A percentile compares a stretch with the other conserved stretches of the same genome.
Conservation (phyloP, 2,888 invertebrate species). For the Asteroscopus sphinx region DNA sequence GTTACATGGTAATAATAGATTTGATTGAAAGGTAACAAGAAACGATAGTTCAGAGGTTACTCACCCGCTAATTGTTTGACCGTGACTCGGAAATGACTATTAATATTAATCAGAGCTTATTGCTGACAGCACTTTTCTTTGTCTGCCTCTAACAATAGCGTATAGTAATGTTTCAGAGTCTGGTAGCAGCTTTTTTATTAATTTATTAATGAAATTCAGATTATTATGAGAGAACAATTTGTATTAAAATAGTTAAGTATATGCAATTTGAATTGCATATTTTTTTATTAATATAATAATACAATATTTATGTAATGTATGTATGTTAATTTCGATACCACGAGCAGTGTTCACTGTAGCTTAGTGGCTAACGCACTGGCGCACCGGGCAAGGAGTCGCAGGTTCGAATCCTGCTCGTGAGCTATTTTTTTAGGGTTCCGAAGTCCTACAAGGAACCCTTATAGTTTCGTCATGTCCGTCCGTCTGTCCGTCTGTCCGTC, state of each 20-base stretch:
- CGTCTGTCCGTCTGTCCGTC: no score
- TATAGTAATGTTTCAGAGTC: constrained; percentile 14
- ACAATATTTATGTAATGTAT: no score
- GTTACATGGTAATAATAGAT: constrained; percentile 61
- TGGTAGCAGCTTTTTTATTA: not conserved
- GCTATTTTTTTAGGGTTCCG: no score
- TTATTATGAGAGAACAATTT: not conserved
- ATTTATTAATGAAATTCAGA: not conserved
- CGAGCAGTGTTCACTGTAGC: no score
- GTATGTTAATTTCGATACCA: no score
- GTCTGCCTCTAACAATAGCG: constrained; percentile 39
- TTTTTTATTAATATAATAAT: no score
- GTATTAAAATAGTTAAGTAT: not conserved
- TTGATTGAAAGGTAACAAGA: constrained; percentile 71
- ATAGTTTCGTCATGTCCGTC: no score
- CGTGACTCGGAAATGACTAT: constrained; percentile 64
- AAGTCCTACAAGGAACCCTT: no score
- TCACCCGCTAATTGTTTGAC: constrained; percentile 69
- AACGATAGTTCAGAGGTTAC: constrained; percentile 77
- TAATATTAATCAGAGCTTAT: constrained; percentile 68
- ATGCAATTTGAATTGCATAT: no score
- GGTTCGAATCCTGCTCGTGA: no score
- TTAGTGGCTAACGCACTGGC: no score
- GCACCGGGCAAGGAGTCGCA: no score
- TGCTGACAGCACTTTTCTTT: constrained; percentile 63